Evolutionary conservation across 2,113 vertebrate genomes (phyloP).

Genomic region (Ailurus styani): DNA sequence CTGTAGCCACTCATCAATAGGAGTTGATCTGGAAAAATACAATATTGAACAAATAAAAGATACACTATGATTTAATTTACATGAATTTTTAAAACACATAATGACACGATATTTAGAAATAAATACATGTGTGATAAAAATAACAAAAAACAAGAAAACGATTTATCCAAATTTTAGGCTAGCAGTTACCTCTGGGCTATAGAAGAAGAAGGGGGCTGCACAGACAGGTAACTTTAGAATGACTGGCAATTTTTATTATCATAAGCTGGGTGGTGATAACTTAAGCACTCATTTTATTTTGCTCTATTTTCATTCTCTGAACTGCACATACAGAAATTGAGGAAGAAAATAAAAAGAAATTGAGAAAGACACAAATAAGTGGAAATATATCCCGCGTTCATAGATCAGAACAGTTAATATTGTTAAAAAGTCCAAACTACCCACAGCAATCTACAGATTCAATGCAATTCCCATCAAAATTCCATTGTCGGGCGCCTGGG

Average conservation of each 20-base stretch:
- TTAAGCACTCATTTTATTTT: neutral
- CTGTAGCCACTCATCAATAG: neutral
- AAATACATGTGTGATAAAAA: neutral
- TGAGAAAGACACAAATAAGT: neutral
- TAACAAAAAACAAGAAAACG: neutral
- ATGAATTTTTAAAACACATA: neutral
- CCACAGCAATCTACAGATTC: neutral
- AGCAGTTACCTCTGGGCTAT: neutral
- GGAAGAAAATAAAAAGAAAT: neutral
- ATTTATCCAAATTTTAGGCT: neutral
- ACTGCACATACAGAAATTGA: neutral
- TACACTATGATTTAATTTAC: neutral
- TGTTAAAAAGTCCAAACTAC: neutral
- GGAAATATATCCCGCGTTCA: neutral
- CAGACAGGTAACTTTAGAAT: neutral
- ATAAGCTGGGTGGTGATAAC: neutral
- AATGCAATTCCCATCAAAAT: neutral
- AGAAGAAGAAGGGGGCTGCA: neutral
- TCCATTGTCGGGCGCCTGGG: too few relatives aligned
- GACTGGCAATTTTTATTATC: neutral
- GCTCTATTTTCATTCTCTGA: neutral
- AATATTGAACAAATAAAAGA: neutral
- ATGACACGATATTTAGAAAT: neutral
- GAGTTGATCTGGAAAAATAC: neutral
- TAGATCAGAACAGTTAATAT: neutral